A percentile compares a stretch with the other conserved stretches of the same genome.
phyloP scores from a whole-genome alignment of 2,113 vertebrate genomes.

The Dasypus novemcinctus region DNA sequence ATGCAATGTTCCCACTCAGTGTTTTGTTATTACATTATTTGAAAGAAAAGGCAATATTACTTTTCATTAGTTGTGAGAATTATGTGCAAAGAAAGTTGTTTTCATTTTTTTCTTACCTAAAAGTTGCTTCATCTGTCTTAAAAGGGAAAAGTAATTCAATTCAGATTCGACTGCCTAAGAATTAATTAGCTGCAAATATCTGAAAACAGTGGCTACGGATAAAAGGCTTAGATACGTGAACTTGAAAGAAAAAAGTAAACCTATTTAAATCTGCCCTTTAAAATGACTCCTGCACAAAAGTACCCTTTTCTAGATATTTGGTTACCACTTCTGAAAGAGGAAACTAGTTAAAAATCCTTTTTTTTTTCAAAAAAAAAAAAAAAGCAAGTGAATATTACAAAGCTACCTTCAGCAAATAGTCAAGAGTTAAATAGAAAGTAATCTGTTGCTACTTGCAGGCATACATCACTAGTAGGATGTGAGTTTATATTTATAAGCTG shows the following conservation, averaged over 20 bases:
- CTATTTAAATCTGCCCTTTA: constrained; percentile 47
- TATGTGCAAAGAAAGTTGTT: constrained; percentile 57
- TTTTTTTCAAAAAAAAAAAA: constrained; percentile 9
- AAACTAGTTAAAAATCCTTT: constrained; percentile 62
- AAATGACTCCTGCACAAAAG: constrained; percentile 51
- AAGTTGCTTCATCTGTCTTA: constrained; percentile 67
- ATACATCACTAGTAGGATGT: constrained; percentile 85
- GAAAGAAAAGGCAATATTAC: constrained; percentile 68
- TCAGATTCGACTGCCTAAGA: constrained; percentile 63
- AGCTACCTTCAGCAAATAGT: constrained; percentile 75
- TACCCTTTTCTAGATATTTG: constrained; percentile 59
- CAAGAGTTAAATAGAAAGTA: constrained; percentile 84
- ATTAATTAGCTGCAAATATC: constrained; percentile 62
- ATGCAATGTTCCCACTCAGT: constrained; percentile 54
- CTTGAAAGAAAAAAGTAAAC: constrained; percentile 23
- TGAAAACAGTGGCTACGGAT: constrained; percentile 44
- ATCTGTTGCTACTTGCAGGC: constrained; percentile 84
- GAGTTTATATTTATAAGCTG: constrained; percentile 87
- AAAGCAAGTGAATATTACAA: constrained; percentile 76
- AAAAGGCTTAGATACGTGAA: constrained; percentile 34
- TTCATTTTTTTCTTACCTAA: constrained; percentile 64
- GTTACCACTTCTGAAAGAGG: constrained; percentile 67
- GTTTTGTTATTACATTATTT: constrained; percentile 74
- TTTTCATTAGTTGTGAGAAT: constrained; percentile 72
- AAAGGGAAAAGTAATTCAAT: constrained; percentile 63